Conservation (phyloP, 92 coral and sea anemone species). For the Diadumene lineata region DNA sequence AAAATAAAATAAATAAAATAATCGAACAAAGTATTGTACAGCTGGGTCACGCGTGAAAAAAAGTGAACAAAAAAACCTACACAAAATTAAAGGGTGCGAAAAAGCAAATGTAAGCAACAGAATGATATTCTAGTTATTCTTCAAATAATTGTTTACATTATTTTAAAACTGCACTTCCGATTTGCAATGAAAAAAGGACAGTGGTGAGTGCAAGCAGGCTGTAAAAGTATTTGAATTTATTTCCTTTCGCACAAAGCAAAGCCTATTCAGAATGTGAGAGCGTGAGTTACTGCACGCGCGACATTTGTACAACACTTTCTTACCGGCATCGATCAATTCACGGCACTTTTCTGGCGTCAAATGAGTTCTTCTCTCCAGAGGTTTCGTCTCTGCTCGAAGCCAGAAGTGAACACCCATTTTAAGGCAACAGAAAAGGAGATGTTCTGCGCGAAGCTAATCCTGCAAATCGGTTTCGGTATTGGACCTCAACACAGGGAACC, state of each 20-base stretch:
- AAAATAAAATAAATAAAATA: too few species aligned
- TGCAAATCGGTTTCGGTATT: too few species aligned
- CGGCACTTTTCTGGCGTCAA: conserved; percentile 66
- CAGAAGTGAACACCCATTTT: conserved; percentile 52
- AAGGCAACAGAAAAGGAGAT: neutral
- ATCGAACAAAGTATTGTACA: too few species aligned
- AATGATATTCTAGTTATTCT: too few species aligned
- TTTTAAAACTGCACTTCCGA: too few species aligned
- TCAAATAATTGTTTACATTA: too few species aligned
- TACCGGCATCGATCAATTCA: conserved; percentile 58
- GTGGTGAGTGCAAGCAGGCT: too few species aligned
- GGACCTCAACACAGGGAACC: neutral
- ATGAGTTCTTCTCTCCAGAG: conserved; percentile 63
- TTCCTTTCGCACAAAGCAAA: neutral
- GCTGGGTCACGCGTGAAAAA: too few species aligned
- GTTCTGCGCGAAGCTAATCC: neutral
- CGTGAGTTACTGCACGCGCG: neutral
- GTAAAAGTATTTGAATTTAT: neutral
- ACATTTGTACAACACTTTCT: neutral
- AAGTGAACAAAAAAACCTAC: too few species aligned
- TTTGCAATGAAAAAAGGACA: too few species aligned
- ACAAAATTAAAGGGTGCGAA: too few species aligned
- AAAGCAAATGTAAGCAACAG: too few species aligned
- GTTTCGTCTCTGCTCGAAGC: conserved; percentile 85
- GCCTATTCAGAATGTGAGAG: neutral